Conservation (phyloP, 2,113 vertebrate species). For the Echinops telfairi region DNA sequence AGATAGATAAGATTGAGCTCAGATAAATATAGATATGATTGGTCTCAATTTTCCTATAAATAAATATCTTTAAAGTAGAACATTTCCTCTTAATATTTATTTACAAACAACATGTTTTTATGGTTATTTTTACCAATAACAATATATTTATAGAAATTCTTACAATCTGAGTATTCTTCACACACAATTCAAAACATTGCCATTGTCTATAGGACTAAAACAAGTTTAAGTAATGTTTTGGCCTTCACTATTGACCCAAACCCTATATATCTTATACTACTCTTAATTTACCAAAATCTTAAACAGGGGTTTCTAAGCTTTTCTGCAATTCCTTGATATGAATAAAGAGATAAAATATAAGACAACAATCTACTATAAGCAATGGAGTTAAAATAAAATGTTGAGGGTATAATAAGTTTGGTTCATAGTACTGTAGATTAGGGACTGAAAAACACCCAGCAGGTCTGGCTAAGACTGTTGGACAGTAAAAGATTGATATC, state of each 20-base stretch:
- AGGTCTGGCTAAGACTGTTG: neutral
- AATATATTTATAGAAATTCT: neutral
- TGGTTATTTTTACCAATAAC: neutral
- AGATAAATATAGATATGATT: neutral
- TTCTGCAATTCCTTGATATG: neutral
- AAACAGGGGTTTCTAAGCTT: neutral
- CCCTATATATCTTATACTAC: neutral
- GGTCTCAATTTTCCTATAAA: neutral
- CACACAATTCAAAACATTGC: neutral
- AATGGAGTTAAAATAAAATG: neutral
- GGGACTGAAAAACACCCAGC: neutral
- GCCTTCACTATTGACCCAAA: conserved; percentile 9
- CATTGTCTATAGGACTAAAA: neutral
- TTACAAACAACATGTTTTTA: neutral
- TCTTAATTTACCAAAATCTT: neutral
- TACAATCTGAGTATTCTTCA: neutral
- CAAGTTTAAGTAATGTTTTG: neutral
- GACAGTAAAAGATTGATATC: neutral
- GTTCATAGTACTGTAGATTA: neutral
- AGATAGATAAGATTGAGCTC: neutral
- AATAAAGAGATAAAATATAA: neutral
- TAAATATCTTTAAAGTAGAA: neutral
- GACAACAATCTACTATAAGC: neutral
- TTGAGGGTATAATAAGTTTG: neutral
- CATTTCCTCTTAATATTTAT: conserved; percentile 31